Conservation (phyloP, 2,888 invertebrate species). For the Choreutis nemorana region DNA sequence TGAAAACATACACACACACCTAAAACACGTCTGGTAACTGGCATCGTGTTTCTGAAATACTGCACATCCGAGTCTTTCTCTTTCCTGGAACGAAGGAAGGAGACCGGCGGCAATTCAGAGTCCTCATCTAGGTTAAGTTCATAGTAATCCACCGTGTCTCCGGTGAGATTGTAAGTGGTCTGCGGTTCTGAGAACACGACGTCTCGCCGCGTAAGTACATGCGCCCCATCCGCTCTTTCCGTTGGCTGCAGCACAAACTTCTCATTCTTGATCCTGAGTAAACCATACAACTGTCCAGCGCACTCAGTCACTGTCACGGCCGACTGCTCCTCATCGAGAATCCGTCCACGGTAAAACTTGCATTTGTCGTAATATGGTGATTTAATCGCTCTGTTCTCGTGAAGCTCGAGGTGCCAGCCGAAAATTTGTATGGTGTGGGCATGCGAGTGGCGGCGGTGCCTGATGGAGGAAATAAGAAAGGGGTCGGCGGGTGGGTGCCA, state of each 20-base stretch:
- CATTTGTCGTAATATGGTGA: constrained; percentile 52
- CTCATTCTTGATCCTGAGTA: constrained; percentile 48
- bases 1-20: constrained; percentile 30
- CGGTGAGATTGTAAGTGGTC: constrained; percentile 44
- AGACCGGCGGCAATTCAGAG: constrained; percentile 22
- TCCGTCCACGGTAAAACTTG: constrained; percentile 45
- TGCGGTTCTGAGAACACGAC: constrained; percentile 37
- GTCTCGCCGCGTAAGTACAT: constrained; percentile 45
- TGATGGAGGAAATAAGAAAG: too few relatives aligned
- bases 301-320: constrained; percentile 63
- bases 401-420: constrained; percentile 48
- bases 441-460: constrained; percentile 15
- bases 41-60: constrained; percentile 35
- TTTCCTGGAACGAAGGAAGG: constrained; percentile 36
- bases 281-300: constrained; percentile 56
- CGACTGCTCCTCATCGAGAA: constrained; percentile 42
- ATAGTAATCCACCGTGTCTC: constrained; percentile 48
- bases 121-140: constrained; percentile 48
- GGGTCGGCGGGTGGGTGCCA: constrained; percentile 26
- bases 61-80: constrained; percentile 29
- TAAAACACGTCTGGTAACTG: constrained; percentile 44
- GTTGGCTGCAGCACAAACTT: constrained; percentile 60
- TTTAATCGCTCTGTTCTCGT: constrained; percentile 47
- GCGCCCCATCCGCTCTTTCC: constrained; percentile 16
- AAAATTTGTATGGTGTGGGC: constrained; percentile 28